A percentile compares a stretch with the other conserved stretches of the same genome.
Evolutionary conservation across 2,888 invertebrate species (phyloP).

Genomic region (Dermolepida albohirtum): DNA sequence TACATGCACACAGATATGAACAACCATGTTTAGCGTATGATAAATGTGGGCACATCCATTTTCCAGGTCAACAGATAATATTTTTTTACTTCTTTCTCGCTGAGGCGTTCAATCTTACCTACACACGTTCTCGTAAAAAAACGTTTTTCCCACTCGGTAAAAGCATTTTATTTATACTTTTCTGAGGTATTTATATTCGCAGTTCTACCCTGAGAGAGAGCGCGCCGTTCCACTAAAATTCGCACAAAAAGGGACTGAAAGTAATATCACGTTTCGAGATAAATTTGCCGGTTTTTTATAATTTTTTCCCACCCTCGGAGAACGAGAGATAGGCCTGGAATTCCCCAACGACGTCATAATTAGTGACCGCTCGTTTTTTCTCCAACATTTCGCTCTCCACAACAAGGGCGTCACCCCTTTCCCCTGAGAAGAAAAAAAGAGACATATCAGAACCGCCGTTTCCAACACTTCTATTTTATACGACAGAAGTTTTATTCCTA

Average conservation of each 20-base stretch:
- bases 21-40: slow-evolving; percentile 22
- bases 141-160: slow-evolving; percentile 25
- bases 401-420: slow-evolving; percentile 14
- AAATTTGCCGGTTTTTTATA: slow-evolving; percentile 29
- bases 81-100: slow-evolving; percentile 21
- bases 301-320: slow-evolving; percentile 18
- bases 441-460: background rate
- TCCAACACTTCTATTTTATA: slow-evolving; percentile 13
- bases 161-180: slow-evolving; percentile 33
- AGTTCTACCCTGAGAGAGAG: background rate
- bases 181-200: slow-evolving; percentile 30
- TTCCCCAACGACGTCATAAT: slow-evolving; percentile 33
- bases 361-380: slow-evolving; percentile 19
- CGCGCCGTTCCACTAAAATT: slow-evolving; percentile 7
- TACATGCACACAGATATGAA: slow-evolving; percentile 8
- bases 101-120: slow-evolving; percentile 28
- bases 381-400: slow-evolving; percentile 1
- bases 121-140: slow-evolving; percentile 18
- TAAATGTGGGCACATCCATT: slow-evolving; percentile 26
- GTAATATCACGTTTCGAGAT: slow-evolving; percentile 30
- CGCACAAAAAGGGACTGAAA: slow-evolving; percentile 14
- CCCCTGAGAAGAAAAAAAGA: slow-evolving; percentile 11
- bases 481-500: background rate
- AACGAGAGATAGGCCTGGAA: slow-evolving; percentile 19
- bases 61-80: slow-evolving; percentile 37